A percentile compares a stretch with the other conserved stretches of the same genome.
phyloP scores from a whole-genome alignment of 1,140 invertebrate genomes.

The Euura saliciscinereae region DNA sequence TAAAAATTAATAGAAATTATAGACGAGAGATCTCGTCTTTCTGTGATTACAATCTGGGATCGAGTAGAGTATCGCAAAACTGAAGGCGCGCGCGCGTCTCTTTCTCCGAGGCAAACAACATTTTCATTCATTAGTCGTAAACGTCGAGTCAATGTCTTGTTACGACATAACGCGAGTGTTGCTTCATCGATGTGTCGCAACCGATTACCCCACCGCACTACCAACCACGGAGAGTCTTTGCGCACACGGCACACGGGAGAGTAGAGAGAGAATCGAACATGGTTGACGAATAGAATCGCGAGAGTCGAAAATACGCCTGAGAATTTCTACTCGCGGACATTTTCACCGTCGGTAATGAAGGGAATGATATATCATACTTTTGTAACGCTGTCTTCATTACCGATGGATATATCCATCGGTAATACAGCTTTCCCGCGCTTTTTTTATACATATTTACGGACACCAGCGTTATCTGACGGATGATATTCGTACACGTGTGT shows the following conservation, averaged over 20 bases:
- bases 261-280: no score
- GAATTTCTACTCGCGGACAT: background rate
- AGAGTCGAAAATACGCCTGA: background rate
- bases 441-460: background rate
- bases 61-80: no score
- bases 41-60: no score
- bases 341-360: conserved; percentile 16
- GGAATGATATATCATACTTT: background rate
- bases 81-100: background rate
- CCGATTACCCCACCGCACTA: conserved; percentile 5
- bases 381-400: background rate
- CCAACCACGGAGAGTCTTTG: no score
- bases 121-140: conserved; percentile 13
- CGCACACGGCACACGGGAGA: no score
- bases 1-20: no score
- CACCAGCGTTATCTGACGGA: conserved; percentile 28
- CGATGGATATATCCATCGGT: background rate
- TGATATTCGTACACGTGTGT: background rate
- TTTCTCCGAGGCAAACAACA: conserved; percentile 3
- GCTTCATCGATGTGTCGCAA: conserved; percentile 25
- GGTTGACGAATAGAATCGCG: background rate
- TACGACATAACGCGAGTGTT: conserved; percentile 27
- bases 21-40: no score
- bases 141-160: conserved; percentile 25
- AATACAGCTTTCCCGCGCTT: background rate